phyloP scores from a whole-genome alignment of 2,888 invertebrate species.

The Endotricha flammealis region DNA sequence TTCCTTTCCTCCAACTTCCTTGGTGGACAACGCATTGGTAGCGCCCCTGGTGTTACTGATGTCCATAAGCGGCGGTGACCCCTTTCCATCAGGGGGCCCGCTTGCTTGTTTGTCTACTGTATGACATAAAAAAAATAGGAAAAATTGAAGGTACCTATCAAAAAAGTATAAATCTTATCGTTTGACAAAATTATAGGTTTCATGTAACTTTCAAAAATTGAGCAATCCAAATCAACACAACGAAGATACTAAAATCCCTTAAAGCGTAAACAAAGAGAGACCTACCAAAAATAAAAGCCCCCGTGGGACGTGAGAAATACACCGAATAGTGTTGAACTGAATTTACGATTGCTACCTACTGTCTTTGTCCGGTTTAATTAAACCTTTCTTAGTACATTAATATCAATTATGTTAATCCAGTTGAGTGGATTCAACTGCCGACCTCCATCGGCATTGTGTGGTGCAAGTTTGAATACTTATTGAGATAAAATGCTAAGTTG shows the following conservation, averaged over 20 bases:
- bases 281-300: conserved; percentile 23
- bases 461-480: conserved; percentile 12
- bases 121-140: too few species aligned
- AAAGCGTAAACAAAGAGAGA: conserved; percentile 16
- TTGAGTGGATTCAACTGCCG: conserved; percentile 47
- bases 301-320: conserved; percentile 21
- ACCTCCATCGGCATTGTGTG: conserved; percentile 34
- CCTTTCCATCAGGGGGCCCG: too few species aligned
- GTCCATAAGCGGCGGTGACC: too few species aligned
- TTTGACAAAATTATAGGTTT: too few species aligned
- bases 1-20: too few species aligned
- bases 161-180: too few species aligned
- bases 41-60: too few species aligned
- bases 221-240: not conserved
- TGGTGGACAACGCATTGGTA: too few species aligned
- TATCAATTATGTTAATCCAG: conserved; percentile 68
- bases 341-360: conserved; percentile 46
- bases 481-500: conserved; percentile 1
- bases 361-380: conserved; percentile 61
- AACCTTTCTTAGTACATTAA: conserved; percentile 61
- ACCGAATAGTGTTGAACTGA: conserved; percentile 28
- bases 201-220: too few species aligned
- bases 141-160: too few species aligned
- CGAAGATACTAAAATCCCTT: not conserved
- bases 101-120: too few species aligned